phyloP scores from a whole-genome alignment of 2,888 invertebrate species.

The Limenitis camilla region DNA sequence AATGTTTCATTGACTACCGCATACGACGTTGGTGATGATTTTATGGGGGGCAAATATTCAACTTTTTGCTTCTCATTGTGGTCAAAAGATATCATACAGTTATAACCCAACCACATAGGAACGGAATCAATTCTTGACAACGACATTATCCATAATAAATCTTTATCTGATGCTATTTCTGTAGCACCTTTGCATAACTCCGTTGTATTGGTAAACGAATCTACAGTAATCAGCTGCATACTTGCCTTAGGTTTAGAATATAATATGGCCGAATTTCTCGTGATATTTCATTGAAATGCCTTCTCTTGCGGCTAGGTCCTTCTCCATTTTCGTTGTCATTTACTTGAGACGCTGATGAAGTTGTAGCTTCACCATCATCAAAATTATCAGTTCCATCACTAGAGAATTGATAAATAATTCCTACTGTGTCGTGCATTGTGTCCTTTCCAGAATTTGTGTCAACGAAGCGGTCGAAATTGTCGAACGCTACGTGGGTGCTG shows the following conservation, averaged over 20 bases:
- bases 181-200: neutral
- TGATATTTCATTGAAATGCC: neutral
- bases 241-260: neutral
- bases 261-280: neutral
- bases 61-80: slow-evolving; percentile 29
- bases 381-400: slow-evolving; percentile 18
- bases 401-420: slow-evolving; percentile 28
- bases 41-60: slow-evolving; percentile 35
- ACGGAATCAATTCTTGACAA: slow-evolving; percentile 21
- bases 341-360: neutral
- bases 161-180: slow-evolving; percentile 28
- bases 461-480: slow-evolving; percentile 28
- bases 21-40: slow-evolving; percentile 27
- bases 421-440: slow-evolving; percentile 21
- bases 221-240: neutral
- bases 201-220: neutral
- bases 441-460: slow-evolving; percentile 22
- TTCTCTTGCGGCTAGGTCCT: neutral
- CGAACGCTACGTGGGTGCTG: neutral
- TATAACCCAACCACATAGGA: neutral
- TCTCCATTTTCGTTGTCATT: neutral
- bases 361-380: slow-evolving; percentile 1
- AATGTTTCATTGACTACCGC: slow-evolving; percentile 35
- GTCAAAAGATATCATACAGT: neutral
- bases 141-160: slow-evolving; percentile 23